Conservation (phyloP, 2,113 vertebrate genomes). For the Lagenorhynchus albirostris region DNA sequence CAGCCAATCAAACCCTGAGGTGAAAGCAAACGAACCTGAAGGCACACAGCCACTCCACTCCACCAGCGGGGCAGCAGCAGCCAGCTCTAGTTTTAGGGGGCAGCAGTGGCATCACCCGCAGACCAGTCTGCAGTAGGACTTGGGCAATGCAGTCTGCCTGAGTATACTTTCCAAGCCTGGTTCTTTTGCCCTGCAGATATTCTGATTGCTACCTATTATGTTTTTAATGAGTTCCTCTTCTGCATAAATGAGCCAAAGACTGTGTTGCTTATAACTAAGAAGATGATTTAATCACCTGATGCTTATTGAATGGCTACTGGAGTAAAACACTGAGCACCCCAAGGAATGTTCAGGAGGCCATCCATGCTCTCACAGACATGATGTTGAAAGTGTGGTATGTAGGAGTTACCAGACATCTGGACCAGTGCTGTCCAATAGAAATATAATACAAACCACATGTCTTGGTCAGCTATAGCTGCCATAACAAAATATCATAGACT, state of each 20-base stretch:
- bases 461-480: background rate
- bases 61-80: background rate
- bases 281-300: background rate
- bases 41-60: too few relatives aligned
- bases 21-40: background rate
- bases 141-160: background rate
- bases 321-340: background rate
- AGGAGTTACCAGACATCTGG: background rate
- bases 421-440: background rate
- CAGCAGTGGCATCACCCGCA: background rate
- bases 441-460: background rate
- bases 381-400: background rate
- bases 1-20: background rate
- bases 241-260: background rate
- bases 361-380: background rate
- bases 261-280: background rate
- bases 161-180: background rate
- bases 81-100: background rate
- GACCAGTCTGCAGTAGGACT: background rate
- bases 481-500: background rate
- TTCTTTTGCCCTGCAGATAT: background rate
- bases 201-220: background rate
- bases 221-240: background rate
- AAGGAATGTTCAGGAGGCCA: background rate
- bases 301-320: background rate